phyloP scores from a whole-genome alignment of 2,113 vertebrate genomes.

The Ariopsis seemanni region DNA sequence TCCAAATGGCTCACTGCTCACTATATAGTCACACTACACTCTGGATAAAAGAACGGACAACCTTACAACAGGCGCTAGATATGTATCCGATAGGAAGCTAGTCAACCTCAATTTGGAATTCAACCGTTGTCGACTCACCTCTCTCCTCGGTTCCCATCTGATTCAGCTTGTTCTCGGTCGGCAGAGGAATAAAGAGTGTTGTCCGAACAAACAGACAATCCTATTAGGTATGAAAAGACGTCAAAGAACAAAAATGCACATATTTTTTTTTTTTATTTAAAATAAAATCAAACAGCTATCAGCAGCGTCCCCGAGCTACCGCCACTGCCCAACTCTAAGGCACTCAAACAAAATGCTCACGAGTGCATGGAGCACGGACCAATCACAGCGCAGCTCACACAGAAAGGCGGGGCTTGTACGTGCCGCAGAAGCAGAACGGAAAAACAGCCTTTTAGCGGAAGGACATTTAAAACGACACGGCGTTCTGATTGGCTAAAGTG shows the following conservation, averaged over 20 bases:
- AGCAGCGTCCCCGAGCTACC: not conserved
- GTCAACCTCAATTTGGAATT: not conserved
- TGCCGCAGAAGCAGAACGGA: constrained; percentile 11
- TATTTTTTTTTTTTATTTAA: not conserved
- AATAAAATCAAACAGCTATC: not conserved
- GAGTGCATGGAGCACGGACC: not conserved
- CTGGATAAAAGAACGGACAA: not conserved
- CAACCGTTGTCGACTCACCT: constrained; percentile 62
- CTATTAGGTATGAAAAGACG: not conserved
- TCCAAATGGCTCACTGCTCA: not conserved
- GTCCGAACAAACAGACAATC: not conserved
- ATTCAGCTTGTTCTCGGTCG: not conserved
- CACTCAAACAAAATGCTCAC: constrained; percentile 26
- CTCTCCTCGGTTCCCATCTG: constrained; percentile 74
- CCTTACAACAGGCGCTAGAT: not conserved
- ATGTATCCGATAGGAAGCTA: not conserved
- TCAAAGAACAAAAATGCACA: not conserved
- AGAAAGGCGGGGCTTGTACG: constrained; percentile 19
- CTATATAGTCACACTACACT: constrained; percentile 4
- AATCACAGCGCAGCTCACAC: not conserved
- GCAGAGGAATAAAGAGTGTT: not conserved
- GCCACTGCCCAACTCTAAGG: constrained; percentile 17
- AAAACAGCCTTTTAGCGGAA: not conserved
- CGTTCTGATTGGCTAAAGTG: constrained; percentile 69
- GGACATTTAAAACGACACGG: constrained; percentile 68